These are phyloP conservation scores for Enteromius trimaculatus DNA, from an alignment of 2,797 vertebrate genomes.

Conservation along the genomic window DNA sequence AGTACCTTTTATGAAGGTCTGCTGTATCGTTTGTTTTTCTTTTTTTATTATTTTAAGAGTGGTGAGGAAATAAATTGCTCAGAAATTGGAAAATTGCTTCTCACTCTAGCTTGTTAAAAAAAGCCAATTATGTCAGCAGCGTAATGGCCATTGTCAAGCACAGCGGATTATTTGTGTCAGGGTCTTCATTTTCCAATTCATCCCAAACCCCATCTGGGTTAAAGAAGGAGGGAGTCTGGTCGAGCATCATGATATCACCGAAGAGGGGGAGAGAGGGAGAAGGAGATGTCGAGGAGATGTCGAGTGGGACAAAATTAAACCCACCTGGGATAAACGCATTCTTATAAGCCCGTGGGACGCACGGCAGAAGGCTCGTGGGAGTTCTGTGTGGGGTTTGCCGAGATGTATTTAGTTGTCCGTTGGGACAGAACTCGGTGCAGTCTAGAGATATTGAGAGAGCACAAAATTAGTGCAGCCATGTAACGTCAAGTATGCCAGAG, in stretches of 20 bases:
- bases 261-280: constrained; percentile 1
- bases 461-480: constrained; percentile 33
- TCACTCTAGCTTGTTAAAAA: constrained; percentile 77
- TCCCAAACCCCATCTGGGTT: constrained; percentile 72
- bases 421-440: constrained; percentile 1
- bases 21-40: constrained; percentile 55
- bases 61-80: constrained; percentile 77
- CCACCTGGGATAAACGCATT: not conserved
- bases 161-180: constrained; percentile 79
- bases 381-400: constrained; percentile 12
- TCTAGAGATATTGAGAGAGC: constrained; percentile 20
- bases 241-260: not conserved
- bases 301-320: constrained; percentile 19
- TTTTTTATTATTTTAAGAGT: constrained; percentile 76
- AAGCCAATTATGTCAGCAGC: constrained; percentile 78
- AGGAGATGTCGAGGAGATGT: not conserved
- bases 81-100: constrained; percentile 51
- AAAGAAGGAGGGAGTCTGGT: constrained; percentile 19
- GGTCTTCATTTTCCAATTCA: constrained; percentile 81
- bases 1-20: constrained; percentile 74
- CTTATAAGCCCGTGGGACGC: not conserved
- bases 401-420: constrained; percentile 15
- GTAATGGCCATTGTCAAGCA: constrained; percentile 78
- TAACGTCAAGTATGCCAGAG: constrained; percentile 9
- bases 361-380: constrained; percentile 9